A percentile compares a stretch with the other conserved stretches of the same genome.
These are phyloP conservation scores for Taxidea taxus DNA, from an alignment of 2,113 vertebrate species.

Conservation along the genomic window DNA sequence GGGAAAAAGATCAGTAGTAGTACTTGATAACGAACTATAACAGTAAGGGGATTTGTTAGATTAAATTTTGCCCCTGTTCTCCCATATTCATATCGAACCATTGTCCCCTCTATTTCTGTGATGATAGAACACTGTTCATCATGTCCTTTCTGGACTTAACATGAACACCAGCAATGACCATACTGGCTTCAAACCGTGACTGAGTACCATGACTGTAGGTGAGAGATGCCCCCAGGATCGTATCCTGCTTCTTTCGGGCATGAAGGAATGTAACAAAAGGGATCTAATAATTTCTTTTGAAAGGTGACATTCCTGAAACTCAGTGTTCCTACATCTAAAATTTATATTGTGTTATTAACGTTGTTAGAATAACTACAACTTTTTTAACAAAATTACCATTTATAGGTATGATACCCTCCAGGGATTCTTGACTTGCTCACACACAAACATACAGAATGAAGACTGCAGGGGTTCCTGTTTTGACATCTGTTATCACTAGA, in stretches of 20 bases:
- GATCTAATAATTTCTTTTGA: background rate
- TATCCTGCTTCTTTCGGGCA: background rate
- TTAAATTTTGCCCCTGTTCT: background rate
- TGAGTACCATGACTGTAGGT: background rate
- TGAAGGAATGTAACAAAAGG: background rate
- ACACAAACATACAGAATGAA: background rate
- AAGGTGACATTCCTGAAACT: background rate
- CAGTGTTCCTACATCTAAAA: background rate
- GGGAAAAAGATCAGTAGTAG: background rate
- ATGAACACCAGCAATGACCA: background rate
- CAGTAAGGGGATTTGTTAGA: background rate
- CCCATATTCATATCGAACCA: background rate
- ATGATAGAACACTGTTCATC: background rate
- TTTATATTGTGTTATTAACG: background rate
- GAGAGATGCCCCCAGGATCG: background rate
- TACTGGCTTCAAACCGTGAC: background rate
- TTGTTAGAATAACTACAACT: background rate
- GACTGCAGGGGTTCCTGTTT: background rate
- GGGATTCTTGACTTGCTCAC: background rate
- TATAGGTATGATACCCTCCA: background rate
- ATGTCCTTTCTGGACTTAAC: background rate
- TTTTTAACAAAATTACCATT: slow-evolving; percentile 10
- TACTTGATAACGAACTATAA: background rate
- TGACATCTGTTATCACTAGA: background rate
- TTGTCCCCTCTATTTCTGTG: background rate